These are phyloP conservation scores for Drosophila affinis DNA, from an alignment of 2,888 invertebrate genomes.

Conservation along the genomic window DNA sequence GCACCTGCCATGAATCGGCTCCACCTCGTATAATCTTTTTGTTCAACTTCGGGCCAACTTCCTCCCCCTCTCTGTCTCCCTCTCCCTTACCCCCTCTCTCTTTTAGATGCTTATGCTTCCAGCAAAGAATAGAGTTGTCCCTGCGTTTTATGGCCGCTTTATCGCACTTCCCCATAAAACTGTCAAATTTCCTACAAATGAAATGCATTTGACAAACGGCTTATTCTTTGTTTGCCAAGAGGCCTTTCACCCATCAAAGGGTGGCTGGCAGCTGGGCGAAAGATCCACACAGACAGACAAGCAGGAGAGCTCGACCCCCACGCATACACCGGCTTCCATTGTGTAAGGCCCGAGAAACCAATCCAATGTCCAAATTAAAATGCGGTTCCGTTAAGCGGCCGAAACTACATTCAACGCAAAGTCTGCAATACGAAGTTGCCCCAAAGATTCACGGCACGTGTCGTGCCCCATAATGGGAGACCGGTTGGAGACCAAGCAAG, in stretches of 20 bases:
- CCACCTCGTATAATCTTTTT: slow-evolving; percentile 30
- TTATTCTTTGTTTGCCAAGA: slow-evolving; percentile 12
- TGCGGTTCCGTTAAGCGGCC: too few relatives aligned
- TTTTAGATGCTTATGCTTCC: neutral
- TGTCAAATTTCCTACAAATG: slow-evolving; percentile 58
- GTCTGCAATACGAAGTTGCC: too few relatives aligned
- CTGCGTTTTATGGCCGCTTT: slow-evolving; percentile 38
- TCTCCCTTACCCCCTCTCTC: too few relatives aligned
- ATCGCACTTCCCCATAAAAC: slow-evolving; percentile 53
- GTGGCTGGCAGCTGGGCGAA: neutral
- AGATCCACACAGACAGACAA: neutral
- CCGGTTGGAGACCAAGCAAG: too few relatives aligned
- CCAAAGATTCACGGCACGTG: too few relatives aligned
- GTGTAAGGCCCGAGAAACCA: neutral
- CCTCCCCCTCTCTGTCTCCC: too few relatives aligned
- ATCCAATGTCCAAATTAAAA: neutral
- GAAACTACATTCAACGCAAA: too few relatives aligned
- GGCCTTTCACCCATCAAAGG: slow-evolving; percentile 3
- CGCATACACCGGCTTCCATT: slow-evolving; percentile 13
- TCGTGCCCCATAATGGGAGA: too few relatives aligned
- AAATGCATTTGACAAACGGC: slow-evolving; percentile 55
- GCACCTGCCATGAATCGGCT: slow-evolving; percentile 38
- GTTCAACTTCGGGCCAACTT: neutral
- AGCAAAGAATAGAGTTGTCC: slow-evolving; percentile 35
- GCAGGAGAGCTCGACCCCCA: slow-evolving; percentile 8